These are phyloP conservation scores for Disparrhopalites patrizii DNA, from an alignment of 2,888 invertebrate species.

Conservation along the genomic window DNA sequence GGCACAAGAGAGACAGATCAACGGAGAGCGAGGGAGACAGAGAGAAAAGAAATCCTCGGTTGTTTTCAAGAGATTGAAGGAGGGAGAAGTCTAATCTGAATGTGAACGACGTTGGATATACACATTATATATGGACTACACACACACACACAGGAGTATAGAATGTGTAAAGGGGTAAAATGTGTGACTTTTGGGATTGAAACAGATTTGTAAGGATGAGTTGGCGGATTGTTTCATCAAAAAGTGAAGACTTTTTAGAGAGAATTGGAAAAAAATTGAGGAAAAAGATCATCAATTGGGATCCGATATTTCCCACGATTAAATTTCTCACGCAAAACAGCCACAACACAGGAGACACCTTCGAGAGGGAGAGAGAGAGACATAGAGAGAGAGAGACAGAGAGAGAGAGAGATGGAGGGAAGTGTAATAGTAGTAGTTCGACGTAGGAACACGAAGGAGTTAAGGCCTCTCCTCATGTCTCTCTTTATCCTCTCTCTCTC, in stretches of 20 bases:
- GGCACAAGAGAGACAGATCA: not conserved
- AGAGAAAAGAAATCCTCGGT: too few relatives aligned
- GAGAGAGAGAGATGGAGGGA: too few relatives aligned
- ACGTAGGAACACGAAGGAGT: too few relatives aligned
- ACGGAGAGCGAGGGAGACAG: too few relatives aligned
- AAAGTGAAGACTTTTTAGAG: conserved; percentile 28
- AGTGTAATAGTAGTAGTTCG: too few relatives aligned
- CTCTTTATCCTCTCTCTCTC: not conserved
- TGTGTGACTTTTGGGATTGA: conserved; percentile 18
- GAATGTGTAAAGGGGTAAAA: too few relatives aligned
- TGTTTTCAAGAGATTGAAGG: not conserved
- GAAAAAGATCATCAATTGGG: conserved; percentile 35
- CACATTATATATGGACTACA: not conserved
- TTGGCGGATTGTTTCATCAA: conserved; percentile 34
- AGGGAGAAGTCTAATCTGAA: not conserved
- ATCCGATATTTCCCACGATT: conserved; percentile 37
- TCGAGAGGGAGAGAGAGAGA: too few relatives aligned
- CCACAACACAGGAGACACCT: conserved; percentile 26
- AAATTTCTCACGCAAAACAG: conserved; percentile 32
- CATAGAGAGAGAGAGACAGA: too few relatives aligned
- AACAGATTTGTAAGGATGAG: conserved; percentile 33
- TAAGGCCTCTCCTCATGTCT: too few relatives aligned
- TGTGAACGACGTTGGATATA: not conserved
- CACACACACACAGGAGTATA: too few relatives aligned
- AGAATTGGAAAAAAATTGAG: conserved; percentile 27